Evolutionary conservation across 2,888 invertebrate species (phyloP).

Genomic region (Ophion slaviceki): DNA sequence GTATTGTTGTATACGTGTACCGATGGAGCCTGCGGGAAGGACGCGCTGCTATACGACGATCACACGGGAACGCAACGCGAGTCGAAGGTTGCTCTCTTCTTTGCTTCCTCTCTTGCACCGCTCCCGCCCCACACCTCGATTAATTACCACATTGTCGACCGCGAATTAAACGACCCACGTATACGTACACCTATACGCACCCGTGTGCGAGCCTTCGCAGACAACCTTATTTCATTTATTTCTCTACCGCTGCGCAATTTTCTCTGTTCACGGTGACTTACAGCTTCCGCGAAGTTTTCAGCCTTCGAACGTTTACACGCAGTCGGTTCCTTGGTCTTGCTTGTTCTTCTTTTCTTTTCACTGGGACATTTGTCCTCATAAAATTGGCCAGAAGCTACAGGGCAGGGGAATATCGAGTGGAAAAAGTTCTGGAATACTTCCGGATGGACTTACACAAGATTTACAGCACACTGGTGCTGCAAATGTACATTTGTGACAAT

Average conservation of each 20-base stretch:
- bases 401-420: background rate
- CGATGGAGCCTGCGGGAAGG: conserved; percentile 55
- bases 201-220: background rate
- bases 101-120: conserved; percentile 26
- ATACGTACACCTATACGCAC: conserved; percentile 27
- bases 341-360: background rate
- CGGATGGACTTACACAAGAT: background rate
- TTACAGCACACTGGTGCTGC: background rate
- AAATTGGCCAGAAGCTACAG: background rate
- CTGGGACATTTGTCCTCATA: background rate
- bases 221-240: conserved; percentile 52
- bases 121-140: conserved; percentile 78
- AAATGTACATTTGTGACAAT: background rate
- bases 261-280: conserved; percentile 32
- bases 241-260: conserved; percentile 45
- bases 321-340: background rate
- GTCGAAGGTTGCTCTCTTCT: conserved; percentile 72
- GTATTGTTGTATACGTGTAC: conserved; percentile 8
- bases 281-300: conserved; percentile 43
- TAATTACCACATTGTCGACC: conserved; percentile 83
- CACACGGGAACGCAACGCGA: conserved; percentile 63
- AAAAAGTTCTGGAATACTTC: background rate
- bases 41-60: conserved; percentile 57
- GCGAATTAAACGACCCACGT: conserved; percentile 61
- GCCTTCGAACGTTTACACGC: background rate